Conservation (phyloP, 2,888 invertebrate species). For the Rhagophthalmus giganteus region DNA sequence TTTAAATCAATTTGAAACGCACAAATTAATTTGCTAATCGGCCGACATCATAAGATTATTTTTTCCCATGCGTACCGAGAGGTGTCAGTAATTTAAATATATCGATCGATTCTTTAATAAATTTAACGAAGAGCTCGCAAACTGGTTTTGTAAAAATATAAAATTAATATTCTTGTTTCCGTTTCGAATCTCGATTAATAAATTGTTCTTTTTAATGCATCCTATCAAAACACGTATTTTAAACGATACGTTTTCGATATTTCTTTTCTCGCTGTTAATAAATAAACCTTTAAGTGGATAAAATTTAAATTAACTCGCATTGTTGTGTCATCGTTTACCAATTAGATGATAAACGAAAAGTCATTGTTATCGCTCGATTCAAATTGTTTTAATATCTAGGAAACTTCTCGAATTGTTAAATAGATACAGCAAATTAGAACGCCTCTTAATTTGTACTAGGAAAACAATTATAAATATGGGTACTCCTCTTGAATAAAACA, state of each 20-base stretch:
- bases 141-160: conserved; percentile 35
- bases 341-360: no score
- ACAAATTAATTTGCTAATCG: conserved; percentile 18
- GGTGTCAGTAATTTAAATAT: conserved; percentile 33
- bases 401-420: neutral
- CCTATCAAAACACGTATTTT: conserved; percentile 19
- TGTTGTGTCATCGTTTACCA: no score
- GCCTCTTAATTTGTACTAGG: neutral
- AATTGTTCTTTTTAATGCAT: conserved; percentile 29
- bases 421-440: neutral
- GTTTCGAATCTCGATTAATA: conserved; percentile 36
- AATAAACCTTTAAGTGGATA: no score
- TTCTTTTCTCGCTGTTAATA: conserved; percentile 13
- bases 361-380: no score
- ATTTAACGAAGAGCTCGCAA: conserved; percentile 34
- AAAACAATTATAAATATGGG: neutral
- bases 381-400: no score
- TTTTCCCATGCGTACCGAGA: conserved; percentile 22
- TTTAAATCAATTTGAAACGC: conserved; percentile 3
- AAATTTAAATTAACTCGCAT: no score
- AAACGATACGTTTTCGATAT: conserved; percentile 22
- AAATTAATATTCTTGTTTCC: conserved; percentile 39
- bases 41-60: conserved; percentile 16
- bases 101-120: conserved; percentile 31
- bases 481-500: neutral